Evolutionary conservation across 2,113 vertebrate species (phyloP), one percentile per base, ranked within the genome.

Genomic region (Crotalus helleri): DNA sequence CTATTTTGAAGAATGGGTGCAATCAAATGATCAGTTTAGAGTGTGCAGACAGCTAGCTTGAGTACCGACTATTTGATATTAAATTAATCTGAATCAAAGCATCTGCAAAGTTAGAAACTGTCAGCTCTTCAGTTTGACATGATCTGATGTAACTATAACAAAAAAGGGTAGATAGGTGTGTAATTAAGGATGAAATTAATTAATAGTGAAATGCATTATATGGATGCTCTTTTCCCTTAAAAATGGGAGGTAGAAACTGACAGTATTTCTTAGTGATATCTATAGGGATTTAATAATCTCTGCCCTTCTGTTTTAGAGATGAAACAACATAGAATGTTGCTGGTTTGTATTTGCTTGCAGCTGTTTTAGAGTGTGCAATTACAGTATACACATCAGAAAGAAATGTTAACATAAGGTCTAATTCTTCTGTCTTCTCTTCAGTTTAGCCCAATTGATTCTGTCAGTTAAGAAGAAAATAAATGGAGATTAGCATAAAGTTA

Each of bases 61-160:
- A 44, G 74, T 91, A 69, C 1, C 23, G 91, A 9, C 2, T 85
- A 91, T 92, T 94, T 95, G 90, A 94, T 94, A 92, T 12, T 91
- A 93, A 94, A 93, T 95, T 93, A 91, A 92, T 96, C 93, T 91
- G 91, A 92, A 93, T 94, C 21, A 93, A 95, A 94, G 24, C 24
- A 90, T 24, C 95, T 92, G 23, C 5, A 91, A 85, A 91, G 44
- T 91, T 53, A 92, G 29, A 91, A 94, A 90, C 24, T 92, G 11
- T 93, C 39, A 90, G 19, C 91, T 88, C 26, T 55, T 95, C 49
- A 74, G 8, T 39, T 93, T 95, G 92, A 91, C 1, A 4, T 93
- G 59, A 91, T 55, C 39, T 93, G 74, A 26, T 95, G 69, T 64
- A 85, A 85, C 33, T 93, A 90, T 44, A 92, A n/a, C 88, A n/a